Percentiles rank a stretch among this genome's conserved stretches.
These are phyloP conservation scores for Tinea semifulvella DNA, from an alignment of 2,888 invertebrate genomes.

Conservation along the genomic window DNA sequence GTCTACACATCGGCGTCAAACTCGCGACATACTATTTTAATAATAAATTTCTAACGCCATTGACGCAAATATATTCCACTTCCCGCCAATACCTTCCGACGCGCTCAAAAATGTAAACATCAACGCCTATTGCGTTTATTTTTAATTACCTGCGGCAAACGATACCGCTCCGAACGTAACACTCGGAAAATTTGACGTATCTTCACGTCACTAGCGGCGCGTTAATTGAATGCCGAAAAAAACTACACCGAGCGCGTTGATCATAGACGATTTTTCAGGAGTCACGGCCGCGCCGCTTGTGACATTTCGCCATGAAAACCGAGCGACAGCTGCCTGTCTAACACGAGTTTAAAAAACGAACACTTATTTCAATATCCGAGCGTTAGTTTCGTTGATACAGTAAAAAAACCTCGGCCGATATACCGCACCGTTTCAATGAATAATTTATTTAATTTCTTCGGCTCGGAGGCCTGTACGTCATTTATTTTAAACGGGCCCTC, in stretches of 20 bases:
- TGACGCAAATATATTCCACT: conserved; percentile 6
- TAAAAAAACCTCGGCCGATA: conserved; percentile 1
- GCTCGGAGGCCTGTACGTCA: conserved; percentile 20
- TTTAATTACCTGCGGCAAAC: conserved; percentile 29
- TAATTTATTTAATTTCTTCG: conserved; percentile 15
- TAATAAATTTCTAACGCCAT: neutral
- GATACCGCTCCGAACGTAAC: conserved; percentile 24
- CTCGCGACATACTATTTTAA: conserved; percentile 1
- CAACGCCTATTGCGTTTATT: conserved; percentile 28
- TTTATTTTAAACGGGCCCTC: conserved; percentile 21
- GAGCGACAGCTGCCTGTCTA: conserved; percentile 11
- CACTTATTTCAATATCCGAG: conserved; percentile 4
- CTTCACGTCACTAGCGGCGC: conserved; percentile 3
- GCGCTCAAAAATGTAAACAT: conserved; percentile 31
- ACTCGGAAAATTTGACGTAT: conserved; percentile 6
- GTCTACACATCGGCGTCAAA: neutral
- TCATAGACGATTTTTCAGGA: conserved; percentile 5
- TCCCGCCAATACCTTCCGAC: conserved; percentile 13
- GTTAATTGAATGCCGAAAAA: conserved; percentile 4
- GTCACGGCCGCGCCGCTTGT: neutral
- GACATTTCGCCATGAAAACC: conserved; percentile 12
- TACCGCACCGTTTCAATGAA: conserved; percentile 9
- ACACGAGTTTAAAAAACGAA: conserved; percentile 1
- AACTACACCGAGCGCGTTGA: conserved; percentile 4
- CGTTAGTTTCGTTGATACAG: conserved; percentile 9